phyloP scores from a whole-genome alignment of 2,113 vertebrate species.

The Bujurquina vittata region DNA sequence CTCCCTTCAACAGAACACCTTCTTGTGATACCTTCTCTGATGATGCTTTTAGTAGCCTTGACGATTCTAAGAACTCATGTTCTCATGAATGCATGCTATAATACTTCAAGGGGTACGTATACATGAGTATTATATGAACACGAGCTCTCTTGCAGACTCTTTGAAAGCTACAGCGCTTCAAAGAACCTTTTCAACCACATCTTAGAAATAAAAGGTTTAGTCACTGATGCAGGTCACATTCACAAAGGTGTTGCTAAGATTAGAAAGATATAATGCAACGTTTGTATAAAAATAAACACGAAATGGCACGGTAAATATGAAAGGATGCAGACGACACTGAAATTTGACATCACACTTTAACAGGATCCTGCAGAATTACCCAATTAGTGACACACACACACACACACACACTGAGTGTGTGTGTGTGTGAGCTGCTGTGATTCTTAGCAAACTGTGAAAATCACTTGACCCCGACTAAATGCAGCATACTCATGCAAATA shows the following conservation, averaged over 20 bases:
- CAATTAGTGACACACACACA: neutral
- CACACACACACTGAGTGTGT: neutral
- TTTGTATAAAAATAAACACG: neutral
- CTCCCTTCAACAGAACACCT: neutral
- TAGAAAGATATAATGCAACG: neutral
- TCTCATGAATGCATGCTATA: neutral
- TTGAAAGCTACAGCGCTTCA: neutral
- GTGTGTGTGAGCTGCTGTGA: neutral
- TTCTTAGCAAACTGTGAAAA: neutral
- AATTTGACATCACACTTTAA: no score
- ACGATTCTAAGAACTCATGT: neutral
- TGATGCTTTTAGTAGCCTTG: neutral
- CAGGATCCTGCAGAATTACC: neutral
- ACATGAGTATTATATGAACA: neutral
- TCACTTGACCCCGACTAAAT: constrained; percentile 8
- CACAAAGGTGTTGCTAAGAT: neutral
- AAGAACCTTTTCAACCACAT: neutral
- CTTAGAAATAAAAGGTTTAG: neutral
- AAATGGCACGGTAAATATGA: neutral
- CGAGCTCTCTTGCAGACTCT: neutral
- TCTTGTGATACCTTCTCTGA: neutral
- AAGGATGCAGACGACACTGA: neutral
- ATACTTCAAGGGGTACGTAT: no score
- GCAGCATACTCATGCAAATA: neutral
- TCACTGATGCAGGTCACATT: neutral